These are phyloP conservation scores for Sebastiscus albofasciatus DNA, from an alignment of 2,797 vertebrate genomes.

Conservation along the genomic window DNA sequence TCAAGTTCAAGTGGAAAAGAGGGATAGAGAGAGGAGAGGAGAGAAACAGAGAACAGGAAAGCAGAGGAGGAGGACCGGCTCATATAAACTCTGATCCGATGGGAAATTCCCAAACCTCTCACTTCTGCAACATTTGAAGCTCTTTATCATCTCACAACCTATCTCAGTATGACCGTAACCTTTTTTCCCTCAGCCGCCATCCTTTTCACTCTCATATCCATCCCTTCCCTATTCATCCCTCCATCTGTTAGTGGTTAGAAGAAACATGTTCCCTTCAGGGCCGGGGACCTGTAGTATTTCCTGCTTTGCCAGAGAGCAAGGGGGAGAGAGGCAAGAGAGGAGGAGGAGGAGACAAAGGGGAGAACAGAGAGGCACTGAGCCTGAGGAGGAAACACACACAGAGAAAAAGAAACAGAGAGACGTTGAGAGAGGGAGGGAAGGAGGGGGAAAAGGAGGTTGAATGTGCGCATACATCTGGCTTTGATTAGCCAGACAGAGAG, in stretches of 20 bases:
- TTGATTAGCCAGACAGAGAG: slow-evolving; percentile 70
- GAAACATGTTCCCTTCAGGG: slow-evolving; percentile 77
- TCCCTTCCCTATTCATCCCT: slow-evolving; percentile 55
- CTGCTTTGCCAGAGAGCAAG: slow-evolving; percentile 64
- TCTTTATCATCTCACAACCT: slow-evolving; percentile 7
- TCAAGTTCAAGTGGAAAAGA: slow-evolving; percentile 18
- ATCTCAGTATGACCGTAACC: not conserved
- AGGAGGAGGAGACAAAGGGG: slow-evolving; percentile 9
- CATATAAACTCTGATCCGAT: not conserved
- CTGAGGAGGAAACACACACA: slow-evolving; percentile 48
- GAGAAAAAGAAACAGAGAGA: slow-evolving; percentile 51
- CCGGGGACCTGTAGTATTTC: slow-evolving; percentile 81
- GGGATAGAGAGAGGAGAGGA: not conserved
- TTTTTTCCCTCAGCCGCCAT: slow-evolving; percentile 30
- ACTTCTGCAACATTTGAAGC: slow-evolving; percentile 14
- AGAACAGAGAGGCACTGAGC: slow-evolving; percentile 58
- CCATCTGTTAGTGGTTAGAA: slow-evolving; percentile 82
- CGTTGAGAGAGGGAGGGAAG: not conserved
- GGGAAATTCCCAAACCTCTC: not conserved
- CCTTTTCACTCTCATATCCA: slow-evolving; percentile 21
- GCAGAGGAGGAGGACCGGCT: not conserved
- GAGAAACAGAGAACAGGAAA: not conserved
- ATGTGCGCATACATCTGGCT: slow-evolving; percentile 74
- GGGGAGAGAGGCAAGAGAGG: slow-evolving; percentile 14
- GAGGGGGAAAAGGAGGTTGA: slow-evolving; percentile 40